Percentiles rank a stretch among this genome's conserved stretches.
Evolutionary conservation across 2,113 vertebrate species (phyloP).

Genomic region (Pao palembangensis): DNA sequence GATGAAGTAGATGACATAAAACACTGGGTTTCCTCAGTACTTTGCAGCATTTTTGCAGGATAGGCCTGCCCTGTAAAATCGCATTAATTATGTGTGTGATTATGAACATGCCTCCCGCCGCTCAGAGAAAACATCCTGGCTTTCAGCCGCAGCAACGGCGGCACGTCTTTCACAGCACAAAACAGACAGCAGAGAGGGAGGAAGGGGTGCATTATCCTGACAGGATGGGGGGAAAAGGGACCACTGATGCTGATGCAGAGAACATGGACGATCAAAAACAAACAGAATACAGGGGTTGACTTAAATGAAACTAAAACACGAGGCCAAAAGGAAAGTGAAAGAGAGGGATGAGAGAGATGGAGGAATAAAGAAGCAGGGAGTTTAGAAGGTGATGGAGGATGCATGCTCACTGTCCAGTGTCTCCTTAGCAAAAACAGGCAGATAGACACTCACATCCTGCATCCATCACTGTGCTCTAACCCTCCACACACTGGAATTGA

Average conservation of each 20-base stretch:
- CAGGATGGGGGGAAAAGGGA: slow-evolving; percentile 1
- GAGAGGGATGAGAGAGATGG: slow-evolving; percentile 6
- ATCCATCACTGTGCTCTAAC: neutral
- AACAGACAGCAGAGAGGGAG: no score
- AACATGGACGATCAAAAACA: neutral
- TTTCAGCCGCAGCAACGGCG: slow-evolving; percentile 24
- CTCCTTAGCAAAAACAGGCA: slow-evolving; percentile 11
- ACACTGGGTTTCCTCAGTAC: neutral
- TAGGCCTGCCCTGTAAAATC: neutral
- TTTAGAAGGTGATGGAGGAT: slow-evolving; percentile 10
- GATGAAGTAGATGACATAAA: no score
- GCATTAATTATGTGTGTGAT: slow-evolving; percentile 11
- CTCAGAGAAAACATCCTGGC: slow-evolving; percentile 22
- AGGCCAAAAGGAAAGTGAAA: slow-evolving; percentile 3
- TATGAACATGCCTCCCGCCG: slow-evolving; percentile 20
- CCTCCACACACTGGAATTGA: neutral
- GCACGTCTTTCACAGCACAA: slow-evolving; percentile 40
- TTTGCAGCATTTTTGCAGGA: neutral
- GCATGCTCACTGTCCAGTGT: slow-evolving; percentile 23
- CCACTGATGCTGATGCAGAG: slow-evolving; percentile 4
- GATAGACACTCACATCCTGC: slow-evolving; percentile 4
- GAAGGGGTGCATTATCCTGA: slow-evolving; percentile 1
- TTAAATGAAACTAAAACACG: neutral
- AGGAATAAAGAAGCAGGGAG: slow-evolving; percentile 10
- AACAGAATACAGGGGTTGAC: neutral